phyloP scores from a whole-genome alignment of 2,113 vertebrate genomes.

The Chiloscyllium plagiosum region DNA sequence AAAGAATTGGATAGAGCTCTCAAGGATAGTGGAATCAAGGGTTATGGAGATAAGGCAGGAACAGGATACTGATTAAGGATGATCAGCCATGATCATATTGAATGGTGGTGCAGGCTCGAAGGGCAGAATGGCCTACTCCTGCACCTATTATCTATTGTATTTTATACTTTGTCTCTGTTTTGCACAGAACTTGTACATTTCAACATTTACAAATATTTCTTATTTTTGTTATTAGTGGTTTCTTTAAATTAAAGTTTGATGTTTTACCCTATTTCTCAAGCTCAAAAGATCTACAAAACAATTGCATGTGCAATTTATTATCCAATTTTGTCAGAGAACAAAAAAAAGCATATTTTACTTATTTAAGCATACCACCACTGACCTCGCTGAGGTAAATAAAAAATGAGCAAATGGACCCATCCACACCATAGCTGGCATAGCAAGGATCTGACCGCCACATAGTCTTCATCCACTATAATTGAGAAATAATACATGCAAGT shows the following conservation, averaged over 20 bases:
- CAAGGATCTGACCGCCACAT: constrained; percentile 96
- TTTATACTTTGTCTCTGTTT: not conserved
- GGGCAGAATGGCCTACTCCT: too few species aligned
- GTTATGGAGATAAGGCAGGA: too few species aligned
- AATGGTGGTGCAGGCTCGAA: too few species aligned
- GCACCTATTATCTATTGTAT: not conserved
- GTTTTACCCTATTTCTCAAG: not conserved
- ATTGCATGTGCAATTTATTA: not conserved
- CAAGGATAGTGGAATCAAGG: too few species aligned
- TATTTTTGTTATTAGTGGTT: not conserved
- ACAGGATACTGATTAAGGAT: too few species aligned
- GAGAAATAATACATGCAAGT: constrained; percentile 36
- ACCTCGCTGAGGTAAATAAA: constrained; percentile 99
- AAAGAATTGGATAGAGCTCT: too few species aligned
- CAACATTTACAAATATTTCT: not conserved
- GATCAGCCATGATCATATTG: too few species aligned
- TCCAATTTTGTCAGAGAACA: not conserved
- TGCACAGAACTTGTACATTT: not conserved
- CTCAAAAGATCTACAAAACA: not conserved
- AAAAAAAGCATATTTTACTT: not conserved
- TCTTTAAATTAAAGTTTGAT: not conserved
- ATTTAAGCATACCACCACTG: constrained; percentile 45
- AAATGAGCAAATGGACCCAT: constrained; percentile 89
- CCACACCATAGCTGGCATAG: constrained; percentile 86
- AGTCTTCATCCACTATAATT: constrained; percentile 94